These are phyloP conservation scores for Drosophila rufa DNA, from an alignment of 1,140 invertebrate species.

Conservation along the genomic window DNA sequence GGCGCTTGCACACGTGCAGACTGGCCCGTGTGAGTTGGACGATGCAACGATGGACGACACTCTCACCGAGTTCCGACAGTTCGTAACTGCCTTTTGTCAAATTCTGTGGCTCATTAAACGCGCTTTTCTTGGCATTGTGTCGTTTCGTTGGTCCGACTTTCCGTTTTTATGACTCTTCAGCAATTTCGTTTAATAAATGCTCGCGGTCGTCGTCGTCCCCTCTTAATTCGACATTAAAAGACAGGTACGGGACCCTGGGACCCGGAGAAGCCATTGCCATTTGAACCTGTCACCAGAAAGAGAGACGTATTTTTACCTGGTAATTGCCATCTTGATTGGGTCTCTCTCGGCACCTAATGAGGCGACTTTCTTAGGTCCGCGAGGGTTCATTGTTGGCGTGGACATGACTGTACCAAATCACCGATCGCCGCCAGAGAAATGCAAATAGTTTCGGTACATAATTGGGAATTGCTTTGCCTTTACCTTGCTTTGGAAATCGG, in stretches of 20 bases:
- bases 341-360: constrained; percentile 51
- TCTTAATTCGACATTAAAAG: constrained; percentile 60
- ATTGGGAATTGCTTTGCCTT: constrained; percentile 45
- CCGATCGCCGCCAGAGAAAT: constrained; percentile 42
- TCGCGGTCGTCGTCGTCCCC: constrained; percentile 9
- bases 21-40: constrained; percentile 10
- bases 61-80: constrained; percentile 57
- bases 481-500: constrained; percentile 54
- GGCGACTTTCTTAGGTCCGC: constrained; percentile 63
- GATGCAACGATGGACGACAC: constrained; percentile 39
- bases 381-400: constrained; percentile 67
- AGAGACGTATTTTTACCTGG: constrained; percentile 49
- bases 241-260: constrained; percentile 35
- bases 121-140: constrained; percentile 66
- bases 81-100: constrained; percentile 59
- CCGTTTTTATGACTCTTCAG: constrained; percentile 65
- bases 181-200: constrained; percentile 74
- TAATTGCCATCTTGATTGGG: constrained; percentile 64
- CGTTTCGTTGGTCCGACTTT: constrained; percentile 63
- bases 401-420: constrained; percentile 60
- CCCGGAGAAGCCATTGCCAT: constrained; percentile 63
- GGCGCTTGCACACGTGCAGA: constrained; percentile 26
- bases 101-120: constrained; percentile 75
- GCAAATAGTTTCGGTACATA: constrained; percentile 57
- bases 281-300: constrained; percentile 61